Evolutionary conservation across 1,140 invertebrate genomes (phyloP), one percentile per base, ranked within the genome.

Genomic region (Aethina tumida): DNA sequence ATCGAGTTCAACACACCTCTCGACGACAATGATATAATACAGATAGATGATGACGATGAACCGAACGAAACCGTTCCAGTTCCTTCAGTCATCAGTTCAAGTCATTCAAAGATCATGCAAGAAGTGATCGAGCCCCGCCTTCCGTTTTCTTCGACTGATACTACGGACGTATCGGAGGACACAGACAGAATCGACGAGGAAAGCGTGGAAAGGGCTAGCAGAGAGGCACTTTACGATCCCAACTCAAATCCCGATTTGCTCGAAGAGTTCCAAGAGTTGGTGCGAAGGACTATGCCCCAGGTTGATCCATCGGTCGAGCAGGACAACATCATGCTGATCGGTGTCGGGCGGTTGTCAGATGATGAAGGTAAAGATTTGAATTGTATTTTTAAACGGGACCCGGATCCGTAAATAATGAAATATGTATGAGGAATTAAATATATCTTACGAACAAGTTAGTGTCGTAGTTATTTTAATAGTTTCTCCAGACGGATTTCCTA

Each of bases 201-300:
- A 25, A 35, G 41, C 9, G 24, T 49, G 2, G 43, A 44, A 12
- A 38, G 40, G 16, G 45, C 55, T 3, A 58, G 53, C 24, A 46
- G 49, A 20, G 59, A 61, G 45, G 57, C 50, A 2, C 34, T 59
- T 1, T 58, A 47, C 29, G 59, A 61, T 43, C 49, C 47, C 5
- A 55, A 55, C 43, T 59, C 57, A 2, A 41, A 53, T 20, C 31
- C 40, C 20, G 56, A 59, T 32, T 32, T 59, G 26, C 27, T 58
- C 5, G 53, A 56, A 22, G 59, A 56, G 25, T 56, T 50, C 20
- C 50, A 52, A 13, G n/a, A n/a, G n/a, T n/a, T n/a, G n/a, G n/a
- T n/a, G n/a, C n/a, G n/a, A n/a, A n/a, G n/a, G n/a, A n/a, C n/a
- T n/a, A n/a, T n/a, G n/a, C n/a, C n/a, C n/a, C 22, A 24, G 22